Evolutionary conservation across 2,888 invertebrate genomes (phyloP).

Genomic region (Candidula unifasciata): DNA sequence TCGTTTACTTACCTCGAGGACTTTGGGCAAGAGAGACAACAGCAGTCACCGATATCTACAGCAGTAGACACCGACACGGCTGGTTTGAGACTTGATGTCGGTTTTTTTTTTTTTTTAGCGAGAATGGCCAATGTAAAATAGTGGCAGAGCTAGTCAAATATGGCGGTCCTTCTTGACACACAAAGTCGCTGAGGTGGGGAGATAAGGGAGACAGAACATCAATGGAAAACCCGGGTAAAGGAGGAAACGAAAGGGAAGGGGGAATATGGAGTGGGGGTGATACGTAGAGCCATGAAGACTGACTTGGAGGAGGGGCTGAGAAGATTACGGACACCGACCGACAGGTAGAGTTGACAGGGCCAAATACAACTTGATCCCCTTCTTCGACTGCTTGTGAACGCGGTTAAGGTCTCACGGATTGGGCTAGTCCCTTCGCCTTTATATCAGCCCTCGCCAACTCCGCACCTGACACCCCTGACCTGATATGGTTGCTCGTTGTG

Average conservation of each 20-base stretch:
- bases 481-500: conserved; percentile 19
- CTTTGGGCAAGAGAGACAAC: too few relatives aligned
- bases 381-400: conserved; percentile 14
- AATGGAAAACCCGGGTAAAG: background rate
- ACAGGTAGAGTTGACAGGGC: conserved; percentile 27
- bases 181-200: background rate
- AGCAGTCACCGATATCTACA: too few relatives aligned
- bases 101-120: too few relatives aligned
- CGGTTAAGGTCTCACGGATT: background rate
- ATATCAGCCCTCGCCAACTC: background rate
- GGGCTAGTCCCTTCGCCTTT: background rate
- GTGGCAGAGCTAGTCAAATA: background rate
- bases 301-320: conserved; percentile 1
- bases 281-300: background rate
- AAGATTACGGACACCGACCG: background rate
- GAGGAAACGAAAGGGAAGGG: background rate
- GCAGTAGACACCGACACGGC: too few relatives aligned
- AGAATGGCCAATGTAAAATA: background rate
- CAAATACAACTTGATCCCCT: background rate
- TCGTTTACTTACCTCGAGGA: background rate
- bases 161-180: background rate
- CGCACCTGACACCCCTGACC: background rate
- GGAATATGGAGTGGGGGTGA: background rate
- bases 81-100: too few relatives aligned
- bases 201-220: background rate